phyloP scores from a whole-genome alignment of 2,113 vertebrate genomes.

The Cephalopholis sonnerati region DNA sequence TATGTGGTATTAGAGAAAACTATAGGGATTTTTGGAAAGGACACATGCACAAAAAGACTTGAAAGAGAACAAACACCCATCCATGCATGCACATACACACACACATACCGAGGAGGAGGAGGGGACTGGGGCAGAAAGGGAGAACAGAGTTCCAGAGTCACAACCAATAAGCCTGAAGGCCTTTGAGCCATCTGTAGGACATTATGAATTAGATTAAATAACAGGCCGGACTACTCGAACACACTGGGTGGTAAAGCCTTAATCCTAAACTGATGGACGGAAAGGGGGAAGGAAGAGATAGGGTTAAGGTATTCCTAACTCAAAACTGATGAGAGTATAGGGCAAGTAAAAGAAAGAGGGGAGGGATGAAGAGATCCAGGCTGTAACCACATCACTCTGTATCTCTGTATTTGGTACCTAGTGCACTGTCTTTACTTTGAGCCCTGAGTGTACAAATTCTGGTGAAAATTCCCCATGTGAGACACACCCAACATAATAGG shows the following conservation, averaged over 20 bases:
- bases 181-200: constrained; percentile 63
- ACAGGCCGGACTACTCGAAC: constrained; percentile 25
- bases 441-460: neutral
- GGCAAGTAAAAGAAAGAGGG: neutral
- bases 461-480: neutral
- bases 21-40: neutral
- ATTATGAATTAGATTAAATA: constrained; percentile 59
- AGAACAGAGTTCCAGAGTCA: constrained; percentile 8
- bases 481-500: neutral
- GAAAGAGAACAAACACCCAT: neutral
- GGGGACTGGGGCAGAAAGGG: neutral
- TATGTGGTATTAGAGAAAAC: neutral
- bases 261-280: constrained; percentile 67
- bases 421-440: neutral
- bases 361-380: neutral
- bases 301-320: constrained; percentile 41
- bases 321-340: constrained; percentile 32
- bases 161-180: constrained; percentile 45
- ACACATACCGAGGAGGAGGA: neutral
- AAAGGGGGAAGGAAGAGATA: constrained; percentile 15
- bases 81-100: neutral
- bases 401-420: neutral
- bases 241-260: constrained; percentile 46
- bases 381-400: neutral
- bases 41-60: neutral